phyloP scores from a whole-genome alignment of 2,113 vertebrate genomes.

The Hemiprocne comata region DNA sequence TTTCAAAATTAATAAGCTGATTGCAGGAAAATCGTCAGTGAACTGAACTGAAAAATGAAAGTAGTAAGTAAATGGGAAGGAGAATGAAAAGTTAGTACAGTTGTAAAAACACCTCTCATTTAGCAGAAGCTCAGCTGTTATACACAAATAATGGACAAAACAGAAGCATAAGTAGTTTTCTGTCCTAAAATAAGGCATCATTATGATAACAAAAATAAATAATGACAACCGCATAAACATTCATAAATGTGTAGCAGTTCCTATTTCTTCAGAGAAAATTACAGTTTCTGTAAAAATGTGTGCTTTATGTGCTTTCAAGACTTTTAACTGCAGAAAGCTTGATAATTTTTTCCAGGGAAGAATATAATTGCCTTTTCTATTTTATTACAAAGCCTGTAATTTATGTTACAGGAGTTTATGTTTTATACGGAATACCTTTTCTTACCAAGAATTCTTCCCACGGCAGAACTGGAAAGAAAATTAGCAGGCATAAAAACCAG shows the following conservation, averaged over 20 bases:
- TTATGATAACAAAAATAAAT: slow-evolving; percentile 17
- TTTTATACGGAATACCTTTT: neutral
- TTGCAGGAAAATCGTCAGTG: neutral
- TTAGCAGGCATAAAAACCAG: neutral
- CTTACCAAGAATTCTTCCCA: neutral
- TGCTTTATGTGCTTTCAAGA: slow-evolving; percentile 1
- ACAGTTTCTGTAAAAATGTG: neutral
- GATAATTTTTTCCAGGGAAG: slow-evolving; percentile 31
- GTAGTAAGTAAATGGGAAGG: neutral
- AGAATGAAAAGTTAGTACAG: neutral
- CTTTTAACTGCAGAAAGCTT: slow-evolving; percentile 5
- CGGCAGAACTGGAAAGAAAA: neutral
- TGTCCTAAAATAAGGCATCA: neutral
- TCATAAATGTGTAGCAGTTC: neutral
- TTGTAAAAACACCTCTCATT: neutral
- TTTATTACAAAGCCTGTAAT: neutral
- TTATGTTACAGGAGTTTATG: slow-evolving; percentile 1
- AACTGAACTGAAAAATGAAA: neutral
- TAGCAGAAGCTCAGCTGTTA: neutral
- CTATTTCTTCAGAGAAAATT: neutral
- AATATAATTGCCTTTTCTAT: neutral
- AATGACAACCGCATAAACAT: neutral
- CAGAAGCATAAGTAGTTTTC: neutral
- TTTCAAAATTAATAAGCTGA: neutral
- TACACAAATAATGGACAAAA: neutral